Evolutionary conservation across 37 sponge, comb jelly and placozoan genomes (phyloP).

Genomic region (Dysidea cf. avara): DNA sequence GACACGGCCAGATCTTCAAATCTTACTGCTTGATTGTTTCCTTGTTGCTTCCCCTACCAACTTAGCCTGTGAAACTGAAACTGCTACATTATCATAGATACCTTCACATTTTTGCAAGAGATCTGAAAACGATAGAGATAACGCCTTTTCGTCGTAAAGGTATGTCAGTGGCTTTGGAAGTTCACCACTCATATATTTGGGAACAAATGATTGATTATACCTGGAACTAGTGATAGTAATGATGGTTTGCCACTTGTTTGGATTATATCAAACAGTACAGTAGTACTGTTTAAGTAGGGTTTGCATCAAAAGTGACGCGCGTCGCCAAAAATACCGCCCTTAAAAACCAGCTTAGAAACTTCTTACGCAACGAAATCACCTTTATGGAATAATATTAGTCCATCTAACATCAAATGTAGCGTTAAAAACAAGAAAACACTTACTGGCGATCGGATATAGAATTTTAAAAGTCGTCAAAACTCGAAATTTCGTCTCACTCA

Average conservation of each 20-base stretch:
- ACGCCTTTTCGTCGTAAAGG: constrained; percentile 14
- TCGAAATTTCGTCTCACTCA: no score
- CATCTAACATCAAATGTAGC: no score
- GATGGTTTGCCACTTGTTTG: constrained; percentile 28
- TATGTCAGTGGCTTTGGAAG: constrained; percentile 28
- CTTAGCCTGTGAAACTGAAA: constrained; percentile 33
- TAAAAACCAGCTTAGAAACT: no score
- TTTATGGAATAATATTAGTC: no score
- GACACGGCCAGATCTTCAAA: constrained; percentile 55
- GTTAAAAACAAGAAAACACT: no score
- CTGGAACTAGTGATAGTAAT: constrained; percentile 51
- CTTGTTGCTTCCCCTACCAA: constrained; percentile 37
- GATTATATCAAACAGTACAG: no score
- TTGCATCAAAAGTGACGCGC: no score
- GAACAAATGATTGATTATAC: constrained; percentile 13
- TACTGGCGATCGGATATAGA: no score
- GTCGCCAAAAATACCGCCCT: no score
- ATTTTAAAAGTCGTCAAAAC: no score
- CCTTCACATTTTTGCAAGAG: constrained; percentile 44
- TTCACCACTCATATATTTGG: constrained; percentile 18
- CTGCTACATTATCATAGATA: background rate
- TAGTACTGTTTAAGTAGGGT: no score
- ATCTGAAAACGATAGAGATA: constrained; percentile 9
- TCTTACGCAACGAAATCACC: no score
- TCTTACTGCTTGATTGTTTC: constrained; percentile 30